phyloP scores from a whole-genome alignment of 2,797 vertebrate species.

The Danio kyathit region DNA sequence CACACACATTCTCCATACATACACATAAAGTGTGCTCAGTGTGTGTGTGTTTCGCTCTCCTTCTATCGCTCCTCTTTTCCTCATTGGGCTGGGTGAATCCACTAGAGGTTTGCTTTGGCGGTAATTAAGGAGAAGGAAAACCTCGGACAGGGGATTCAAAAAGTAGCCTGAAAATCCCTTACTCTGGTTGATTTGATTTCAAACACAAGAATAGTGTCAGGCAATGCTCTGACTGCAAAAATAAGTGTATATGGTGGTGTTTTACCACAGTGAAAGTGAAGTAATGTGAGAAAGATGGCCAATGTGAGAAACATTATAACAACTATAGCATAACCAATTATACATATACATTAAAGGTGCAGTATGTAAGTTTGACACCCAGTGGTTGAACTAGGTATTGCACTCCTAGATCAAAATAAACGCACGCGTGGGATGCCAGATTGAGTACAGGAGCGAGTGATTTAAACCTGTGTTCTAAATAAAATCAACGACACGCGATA shows the following conservation, averaged over 20 bases:
- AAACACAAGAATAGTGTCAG: constrained; percentile 18
- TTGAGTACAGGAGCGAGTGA: too few species aligned
- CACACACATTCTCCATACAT: constrained; percentile 41
- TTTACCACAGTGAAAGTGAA: background rate
- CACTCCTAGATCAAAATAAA: too few species aligned
- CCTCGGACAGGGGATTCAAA: constrained; percentile 12
- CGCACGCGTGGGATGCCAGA: too few species aligned
- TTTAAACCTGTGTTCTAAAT: too few species aligned
- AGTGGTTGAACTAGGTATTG: too few species aligned
- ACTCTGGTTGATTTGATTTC: constrained; percentile 11
- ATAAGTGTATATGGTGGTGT: background rate
- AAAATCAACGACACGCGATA: too few species aligned
- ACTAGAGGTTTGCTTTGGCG: constrained; percentile 58
- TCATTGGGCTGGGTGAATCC: background rate
- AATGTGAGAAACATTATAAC: too few species aligned
- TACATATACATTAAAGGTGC: too few species aligned
- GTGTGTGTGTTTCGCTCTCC: constrained; percentile 44
- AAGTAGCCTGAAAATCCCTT: constrained; percentile 22
- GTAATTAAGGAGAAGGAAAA: constrained; percentile 73
- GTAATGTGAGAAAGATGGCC: too few species aligned
- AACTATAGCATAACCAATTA: too few species aligned
- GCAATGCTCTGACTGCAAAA: background rate
- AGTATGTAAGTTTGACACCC: too few species aligned
- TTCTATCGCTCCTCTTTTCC: constrained; percentile 3
- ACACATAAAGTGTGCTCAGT: constrained; percentile 39